Evolutionary conservation across 2,113 vertebrate species (phyloP), one percentile per base, ranked within the genome.

Genomic region (Hippocampus abdominalis): DNA sequence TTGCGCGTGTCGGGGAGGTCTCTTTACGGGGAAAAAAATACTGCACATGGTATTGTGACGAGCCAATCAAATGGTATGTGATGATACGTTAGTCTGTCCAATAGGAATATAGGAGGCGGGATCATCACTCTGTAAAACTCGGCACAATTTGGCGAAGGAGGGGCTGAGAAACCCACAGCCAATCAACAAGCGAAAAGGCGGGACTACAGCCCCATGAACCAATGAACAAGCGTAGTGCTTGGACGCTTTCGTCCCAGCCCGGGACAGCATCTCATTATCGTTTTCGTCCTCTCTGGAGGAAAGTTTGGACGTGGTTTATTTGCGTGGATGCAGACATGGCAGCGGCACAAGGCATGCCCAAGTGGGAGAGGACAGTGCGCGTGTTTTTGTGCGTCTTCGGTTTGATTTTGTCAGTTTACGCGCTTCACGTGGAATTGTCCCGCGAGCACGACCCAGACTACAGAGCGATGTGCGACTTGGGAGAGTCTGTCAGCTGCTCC

Each of bases 401-500:
- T 1, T 67, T 94, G 13, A 16, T 81, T 44, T 78, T 95, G 75
- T 95, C 93, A 0, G 73, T 92, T 10, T 95, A 95, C 46, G 93
- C 93, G 8, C 90, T 93, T 9, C 93, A 95, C 74, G 94, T 95
- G 46, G 92, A 94, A 82, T 71, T 91, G 21, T 93, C 93, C 48
- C 73, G 82, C 42, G 93, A 93, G 78, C 85, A 72, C 6, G 77
- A 95, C 79, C 87, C 92, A 3, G 75, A 74, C 15, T 95, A 95
- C 84, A 85, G 82, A 25, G 93, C 93, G 2, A 89, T 94, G 91
- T 95, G 94, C 56, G 93, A 95, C 78, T 80, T 95, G 57, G 93
- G 87, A 46, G 85, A 90, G 15, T 90, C 90, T 2, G 87, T 94
- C 64, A 95, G 93, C 91, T 95, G 94, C 89, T 95, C 94, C 66